Base-by-base conservation (phyloP, 2,888 invertebrate genomes). In the Nomada lathburiana region DNA sequence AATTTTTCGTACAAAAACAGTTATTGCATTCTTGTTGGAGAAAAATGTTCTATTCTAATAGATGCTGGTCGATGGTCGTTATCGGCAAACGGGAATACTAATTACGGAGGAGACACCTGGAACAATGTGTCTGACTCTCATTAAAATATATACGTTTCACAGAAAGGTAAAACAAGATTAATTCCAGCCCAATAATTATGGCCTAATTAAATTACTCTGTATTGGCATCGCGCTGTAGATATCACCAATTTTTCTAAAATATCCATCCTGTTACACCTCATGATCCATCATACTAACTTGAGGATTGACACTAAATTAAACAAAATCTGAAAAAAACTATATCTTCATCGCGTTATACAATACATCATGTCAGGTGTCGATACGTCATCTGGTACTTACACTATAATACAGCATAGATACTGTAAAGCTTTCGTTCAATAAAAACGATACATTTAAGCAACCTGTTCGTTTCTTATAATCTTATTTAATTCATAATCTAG, bases 171-270 rank as follows among this genome's bases (percentile, higher is more conserved):
- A 52, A 42, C 10, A 20, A 55, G 20, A 36, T 36, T 67, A 67
- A 55, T 53, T 36, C 53, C 53, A 53, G 16, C 9, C 42, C 13
- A 23, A 71, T 53, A 71, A 62, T 71, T 62, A 23, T 13, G 62
- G 13, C 62, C 62, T 52, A 52, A 36, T 71, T 62, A 71, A 18
- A 11, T 71, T 62, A 50, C 10, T 4, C 18, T 59, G 59, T 47
- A 29, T 59, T 59, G 44, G 0, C 59, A 59, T 20, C 67, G 4
- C 5, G 7, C 9, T n/a, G 26, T 1, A 50, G 16, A 20, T 16
- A 20, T 67, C 67, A 16, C 36, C 5, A 29, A 9, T 16, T 26
- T 59, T n/a, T 44, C 16, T n/a, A 36, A 36, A 7, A 36, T 36
- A 36, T 36, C 7, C 0, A 29, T 1, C 29, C 29, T 29, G 36